These are phyloP conservation scores for Polia nebulosa DNA, from an alignment of 2,888 invertebrate species.

Conservation along the genomic window DNA sequence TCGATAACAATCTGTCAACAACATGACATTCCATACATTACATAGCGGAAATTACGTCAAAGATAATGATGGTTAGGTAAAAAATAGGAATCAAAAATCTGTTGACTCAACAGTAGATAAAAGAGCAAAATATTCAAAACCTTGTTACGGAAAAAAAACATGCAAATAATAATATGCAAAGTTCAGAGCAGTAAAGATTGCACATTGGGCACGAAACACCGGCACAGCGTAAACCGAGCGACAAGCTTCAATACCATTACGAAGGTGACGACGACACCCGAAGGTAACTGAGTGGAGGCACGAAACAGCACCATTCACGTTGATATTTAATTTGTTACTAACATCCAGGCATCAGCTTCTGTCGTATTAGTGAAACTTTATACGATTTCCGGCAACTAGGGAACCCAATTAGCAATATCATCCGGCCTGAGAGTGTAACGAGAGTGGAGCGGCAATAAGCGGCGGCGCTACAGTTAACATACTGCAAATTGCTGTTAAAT, in stretches of 20 bases:
- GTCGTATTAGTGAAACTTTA: constrained; percentile 86
- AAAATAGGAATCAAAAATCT: background rate
- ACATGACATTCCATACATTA: background rate
- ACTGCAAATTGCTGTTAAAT: constrained; percentile 87
- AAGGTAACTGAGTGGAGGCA: constrained; percentile 28
- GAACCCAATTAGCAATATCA: constrained; percentile 90
- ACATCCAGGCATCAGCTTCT: constrained; percentile 73
- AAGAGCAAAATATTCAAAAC: background rate
- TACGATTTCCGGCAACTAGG: constrained; percentile 86
- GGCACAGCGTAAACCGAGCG: constrained; percentile 15
- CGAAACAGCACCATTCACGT: constrained; percentile 29
- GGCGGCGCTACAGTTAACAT: constrained; percentile 81
- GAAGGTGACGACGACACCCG: constrained; percentile 6
- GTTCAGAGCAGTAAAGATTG: background rate
- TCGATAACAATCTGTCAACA: constrained; percentile 1
- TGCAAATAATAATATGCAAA: constrained; percentile 10
- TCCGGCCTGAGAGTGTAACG: constrained; percentile 83
- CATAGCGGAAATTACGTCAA: constrained; percentile 15
- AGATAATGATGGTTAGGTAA: background rate
- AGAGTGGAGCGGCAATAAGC: constrained; percentile 82
- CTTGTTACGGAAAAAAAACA: background rate
- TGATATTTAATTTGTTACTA: constrained; percentile 65
- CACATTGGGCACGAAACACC: constrained; percentile 16
- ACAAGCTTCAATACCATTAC: constrained; percentile 33
- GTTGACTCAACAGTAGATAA: background rate